These are phyloP conservation scores for Acanthopleura granulata DNA, from an alignment of 2,888 invertebrate genomes.

Conservation along the genomic window DNA sequence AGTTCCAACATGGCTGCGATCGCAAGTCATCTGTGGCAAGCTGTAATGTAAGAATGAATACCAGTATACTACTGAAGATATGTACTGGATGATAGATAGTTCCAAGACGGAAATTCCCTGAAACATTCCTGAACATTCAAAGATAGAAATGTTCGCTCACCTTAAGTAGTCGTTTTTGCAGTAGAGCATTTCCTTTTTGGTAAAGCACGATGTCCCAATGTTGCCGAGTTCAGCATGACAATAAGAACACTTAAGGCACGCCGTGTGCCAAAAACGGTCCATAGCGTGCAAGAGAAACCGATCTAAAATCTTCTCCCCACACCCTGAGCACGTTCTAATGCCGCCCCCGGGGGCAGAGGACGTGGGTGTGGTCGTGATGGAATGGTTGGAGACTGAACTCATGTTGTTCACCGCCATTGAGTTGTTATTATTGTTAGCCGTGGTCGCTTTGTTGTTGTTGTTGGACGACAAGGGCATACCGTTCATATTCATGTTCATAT, in stretches of 20 bases:
- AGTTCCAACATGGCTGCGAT: too few relatives aligned
- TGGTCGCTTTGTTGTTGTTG: slow-evolving; percentile 3
- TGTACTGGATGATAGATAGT: too few relatives aligned
- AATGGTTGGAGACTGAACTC: background rate
- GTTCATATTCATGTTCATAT: slow-evolving; percentile 16
- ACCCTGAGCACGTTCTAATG: slow-evolving; percentile 82
- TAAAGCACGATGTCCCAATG: slow-evolving; percentile 91
- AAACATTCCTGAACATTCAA: too few relatives aligned
- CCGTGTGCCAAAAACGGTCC: slow-evolving; percentile 96
- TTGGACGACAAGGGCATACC: background rate
- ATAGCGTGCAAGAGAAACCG: slow-evolving; percentile 91
- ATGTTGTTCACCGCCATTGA: background rate
- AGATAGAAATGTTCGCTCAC: slow-evolving; percentile 74
- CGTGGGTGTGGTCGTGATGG: background rate
- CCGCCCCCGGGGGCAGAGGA: background rate
- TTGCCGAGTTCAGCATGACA: slow-evolving; percentile 91
- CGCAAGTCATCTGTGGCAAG: too few relatives aligned
- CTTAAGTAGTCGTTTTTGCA: slow-evolving; percentile 96
- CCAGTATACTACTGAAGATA: too few relatives aligned
- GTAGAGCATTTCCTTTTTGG: slow-evolving; percentile 92
- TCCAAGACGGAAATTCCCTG: too few relatives aligned
- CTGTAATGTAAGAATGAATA: too few relatives aligned
- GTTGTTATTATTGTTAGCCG: slow-evolving; percentile 7
- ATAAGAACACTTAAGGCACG: slow-evolving; percentile 93
- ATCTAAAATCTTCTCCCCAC: slow-evolving; percentile 90